phyloP scores from a whole-genome alignment of 2,888 invertebrate species.

The Callyntrura guangdongensis region DNA sequence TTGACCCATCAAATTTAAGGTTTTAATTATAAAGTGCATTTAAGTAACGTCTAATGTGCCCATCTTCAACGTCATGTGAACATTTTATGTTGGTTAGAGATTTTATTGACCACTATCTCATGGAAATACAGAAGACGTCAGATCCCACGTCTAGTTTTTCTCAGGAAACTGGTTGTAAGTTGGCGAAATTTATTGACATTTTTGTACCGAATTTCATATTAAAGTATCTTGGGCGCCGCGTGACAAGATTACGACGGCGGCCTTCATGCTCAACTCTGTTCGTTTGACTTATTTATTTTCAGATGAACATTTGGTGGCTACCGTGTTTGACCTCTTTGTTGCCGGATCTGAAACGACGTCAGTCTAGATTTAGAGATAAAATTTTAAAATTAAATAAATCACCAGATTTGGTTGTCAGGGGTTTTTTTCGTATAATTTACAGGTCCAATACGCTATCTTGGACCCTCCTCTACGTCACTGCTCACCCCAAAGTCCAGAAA shows the following conservation, averaged over 20 bases:
- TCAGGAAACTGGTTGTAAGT: conserved; percentile 45
- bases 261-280: background rate
- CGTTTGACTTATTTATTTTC: background rate
- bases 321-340: conserved; percentile 1
- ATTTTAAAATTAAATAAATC: background rate
- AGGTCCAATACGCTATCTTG: too few relatives aligned
- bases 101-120: conserved; percentile 60
- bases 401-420: too few relatives aligned
- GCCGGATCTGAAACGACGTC: conserved; percentile 22
- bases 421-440: too few relatives aligned
- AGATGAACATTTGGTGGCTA: background rate
- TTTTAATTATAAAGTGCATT: background rate
- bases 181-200: background rate
- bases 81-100: conserved; percentile 62
- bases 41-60: background rate
- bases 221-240: too few relatives aligned
- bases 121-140: conserved; percentile 40
- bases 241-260: too few relatives aligned
- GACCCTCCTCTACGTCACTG: too few relatives aligned
- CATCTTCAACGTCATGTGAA: too few relatives aligned
- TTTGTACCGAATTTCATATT: background rate
- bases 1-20: conserved; percentile 38
- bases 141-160: conserved; percentile 56
- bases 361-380: too few relatives aligned
- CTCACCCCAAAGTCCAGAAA: too few relatives aligned